Evolutionary conservation across 2,113 vertebrate genomes (phyloP), one percentile per base, ranked within the genome.

Genomic region (Alethe castanea): DNA sequence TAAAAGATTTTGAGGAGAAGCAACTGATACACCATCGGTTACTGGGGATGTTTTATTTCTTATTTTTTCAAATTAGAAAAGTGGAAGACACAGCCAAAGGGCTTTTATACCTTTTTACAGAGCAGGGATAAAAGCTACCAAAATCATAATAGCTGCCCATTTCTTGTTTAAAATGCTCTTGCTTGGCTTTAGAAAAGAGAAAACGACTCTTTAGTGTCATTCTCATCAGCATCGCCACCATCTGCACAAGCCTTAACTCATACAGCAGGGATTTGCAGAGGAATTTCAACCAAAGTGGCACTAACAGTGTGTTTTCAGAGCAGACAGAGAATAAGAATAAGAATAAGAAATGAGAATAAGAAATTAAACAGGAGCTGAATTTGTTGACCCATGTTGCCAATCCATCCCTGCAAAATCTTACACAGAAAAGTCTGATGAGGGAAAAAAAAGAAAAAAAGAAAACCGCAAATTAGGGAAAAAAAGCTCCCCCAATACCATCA

Each of bases 221-320:
- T 95, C 88, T 96, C 93, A 62, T 91, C 82, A 88, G 47, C 56
- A 88, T 52, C 86, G 62, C 87, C 87, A 88, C 87, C 87, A 93
- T 93, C 93, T 95, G 91, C 88, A 91, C 74, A 90, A 88, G 36
- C 6, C 65, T 86, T 66, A 81, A 81, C 52, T 69, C 36, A 25
- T 87, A 54, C 74, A 62, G 47, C 15, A 72, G 90, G 54, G 74
- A 91, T 76, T 70, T 90, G 48, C 91, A 94, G 81, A 77, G 26
- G 88, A 87, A 87, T 91, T 91, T 90, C 70, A 85, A 69, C 35
- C 29, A 45, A 89, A 77, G 45, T 18, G 0, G n/a, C 53, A 82
- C 28, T 59, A 82, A 44, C 28, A 74, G n/a, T 20, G 8, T 86
- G 35, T 56, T 86, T 72, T 83, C 50, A 83, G 56, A 83, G 54